Conservation (phyloP, 2,113 vertebrate genomes). For the Chaetops frenatus region DNA sequence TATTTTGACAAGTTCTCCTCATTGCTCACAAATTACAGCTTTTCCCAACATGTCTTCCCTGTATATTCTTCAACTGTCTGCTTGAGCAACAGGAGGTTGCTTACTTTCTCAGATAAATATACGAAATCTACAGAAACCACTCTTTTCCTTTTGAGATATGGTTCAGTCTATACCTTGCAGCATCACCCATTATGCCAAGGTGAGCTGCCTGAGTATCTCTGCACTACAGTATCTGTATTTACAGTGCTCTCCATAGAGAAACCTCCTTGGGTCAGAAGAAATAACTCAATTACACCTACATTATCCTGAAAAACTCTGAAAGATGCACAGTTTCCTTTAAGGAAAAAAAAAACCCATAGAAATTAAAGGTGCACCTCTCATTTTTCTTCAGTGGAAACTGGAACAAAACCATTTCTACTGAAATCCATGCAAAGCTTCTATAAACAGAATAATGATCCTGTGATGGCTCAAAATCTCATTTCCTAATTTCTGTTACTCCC, state of each 20-base stretch:
- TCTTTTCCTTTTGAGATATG: neutral
- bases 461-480: neutral
- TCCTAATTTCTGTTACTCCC: neutral
- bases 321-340: neutral
- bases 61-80: neutral
- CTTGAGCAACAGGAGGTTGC: neutral
- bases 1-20: conserved; percentile 4
- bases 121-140: neutral
- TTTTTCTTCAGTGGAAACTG: neutral
- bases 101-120: neutral
- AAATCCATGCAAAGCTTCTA: neutral
- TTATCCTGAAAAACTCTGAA: neutral
- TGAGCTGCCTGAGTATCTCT: neutral
- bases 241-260: neutral
- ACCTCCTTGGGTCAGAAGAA: neutral
- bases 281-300: neutral
- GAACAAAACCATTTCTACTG: neutral
- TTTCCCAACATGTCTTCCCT: neutral
- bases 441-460: neutral
- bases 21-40: neutral
- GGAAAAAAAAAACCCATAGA: neutral
- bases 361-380: neutral
- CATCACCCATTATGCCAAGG: neutral
- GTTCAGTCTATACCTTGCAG: neutral
- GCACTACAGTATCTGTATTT: neutral